Conservation (phyloP, 1,140 invertebrate genomes). For the Cepaea nemoralis region DNA sequence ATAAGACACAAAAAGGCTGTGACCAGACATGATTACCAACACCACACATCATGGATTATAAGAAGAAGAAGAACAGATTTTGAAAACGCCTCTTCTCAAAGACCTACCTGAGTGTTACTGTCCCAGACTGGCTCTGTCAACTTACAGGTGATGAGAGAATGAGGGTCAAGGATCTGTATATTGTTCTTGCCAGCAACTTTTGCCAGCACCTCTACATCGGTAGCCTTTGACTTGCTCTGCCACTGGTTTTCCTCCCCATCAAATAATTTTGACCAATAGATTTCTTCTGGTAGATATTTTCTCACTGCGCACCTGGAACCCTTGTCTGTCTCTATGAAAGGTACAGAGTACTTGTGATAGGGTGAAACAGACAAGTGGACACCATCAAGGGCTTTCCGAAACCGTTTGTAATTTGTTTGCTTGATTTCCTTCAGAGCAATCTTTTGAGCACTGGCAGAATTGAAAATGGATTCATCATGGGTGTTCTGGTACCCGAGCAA, state of each 20-base stretch:
- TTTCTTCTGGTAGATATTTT: constrained; percentile 83
- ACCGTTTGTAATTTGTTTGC: constrained; percentile 72
- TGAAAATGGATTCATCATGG: constrained; percentile 70
- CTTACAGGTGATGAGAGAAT: constrained; percentile 82
- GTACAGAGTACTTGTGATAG: constrained; percentile 85
- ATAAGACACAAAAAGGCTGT: too few species aligned
- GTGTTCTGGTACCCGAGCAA: constrained; percentile 68
- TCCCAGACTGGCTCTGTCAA: constrained; percentile 77
- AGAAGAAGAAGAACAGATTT: too few species aligned
- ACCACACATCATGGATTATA: too few species aligned
- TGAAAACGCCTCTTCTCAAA: too few species aligned
- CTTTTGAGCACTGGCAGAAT: constrained; percentile 52
- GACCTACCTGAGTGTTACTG: constrained; percentile 57
- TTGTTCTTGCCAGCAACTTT: constrained; percentile 47
- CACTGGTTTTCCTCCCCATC: constrained; percentile 50
- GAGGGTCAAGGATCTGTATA: constrained; percentile 71
- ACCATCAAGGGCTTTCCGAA: constrained; percentile 82
- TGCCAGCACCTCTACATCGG: constrained; percentile 43
- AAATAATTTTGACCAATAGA: constrained; percentile 81
- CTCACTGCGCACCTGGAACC: constrained; percentile 84
- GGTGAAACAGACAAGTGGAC: constrained; percentile 88
- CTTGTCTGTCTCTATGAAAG: constrained; percentile 88
- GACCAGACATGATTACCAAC: too few species aligned
- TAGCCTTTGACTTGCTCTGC: constrained; percentile 44
- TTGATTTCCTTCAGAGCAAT: constrained; percentile 57